Percentiles rank a stretch among this genome's conserved stretches.
These are phyloP conservation scores for Thryonomys swinderianus DNA, from an alignment of 2,113 vertebrate genomes.

Conservation along the genomic window DNA sequence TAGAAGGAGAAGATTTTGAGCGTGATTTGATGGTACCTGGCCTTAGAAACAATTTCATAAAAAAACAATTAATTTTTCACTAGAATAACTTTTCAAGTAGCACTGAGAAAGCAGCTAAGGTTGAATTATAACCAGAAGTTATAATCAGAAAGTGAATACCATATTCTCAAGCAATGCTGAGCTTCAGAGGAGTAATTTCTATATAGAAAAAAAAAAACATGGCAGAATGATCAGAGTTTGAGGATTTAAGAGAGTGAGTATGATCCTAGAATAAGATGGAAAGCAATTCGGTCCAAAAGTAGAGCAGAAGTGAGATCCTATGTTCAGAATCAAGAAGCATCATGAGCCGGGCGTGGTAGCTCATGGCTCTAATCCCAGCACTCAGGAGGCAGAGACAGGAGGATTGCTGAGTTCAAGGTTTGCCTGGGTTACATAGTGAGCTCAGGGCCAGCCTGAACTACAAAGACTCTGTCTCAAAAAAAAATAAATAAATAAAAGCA, in stretches of 20 bases:
- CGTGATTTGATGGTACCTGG: not conserved
- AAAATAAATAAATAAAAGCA: too few species aligned
- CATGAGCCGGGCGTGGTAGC: too few species aligned
- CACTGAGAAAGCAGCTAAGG: not conserved
- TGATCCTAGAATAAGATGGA: not conserved
- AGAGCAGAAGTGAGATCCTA: not conserved
- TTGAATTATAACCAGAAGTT: slow-evolving; percentile 31
- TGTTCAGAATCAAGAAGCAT: not conserved
- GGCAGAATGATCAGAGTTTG: not conserved
- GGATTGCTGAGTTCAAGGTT: too few species aligned
- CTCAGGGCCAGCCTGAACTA: too few species aligned
- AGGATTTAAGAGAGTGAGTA: not conserved
- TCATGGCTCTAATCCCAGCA: too few species aligned
- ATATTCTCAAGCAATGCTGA: not conserved
- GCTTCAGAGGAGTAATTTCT: not conserved
- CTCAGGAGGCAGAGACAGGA: too few species aligned
- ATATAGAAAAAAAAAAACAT: not conserved
- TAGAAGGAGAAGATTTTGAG: not conserved
- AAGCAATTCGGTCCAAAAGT: not conserved
- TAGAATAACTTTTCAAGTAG: slow-evolving; percentile 34
- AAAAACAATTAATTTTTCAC: not conserved
- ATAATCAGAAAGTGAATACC: not conserved
- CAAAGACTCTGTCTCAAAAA: too few species aligned
- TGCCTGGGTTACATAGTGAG: too few species aligned
- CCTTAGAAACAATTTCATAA: not conserved